Conservation (phyloP, 2,888 invertebrate species). For the Melolontha melolontha region DNA sequence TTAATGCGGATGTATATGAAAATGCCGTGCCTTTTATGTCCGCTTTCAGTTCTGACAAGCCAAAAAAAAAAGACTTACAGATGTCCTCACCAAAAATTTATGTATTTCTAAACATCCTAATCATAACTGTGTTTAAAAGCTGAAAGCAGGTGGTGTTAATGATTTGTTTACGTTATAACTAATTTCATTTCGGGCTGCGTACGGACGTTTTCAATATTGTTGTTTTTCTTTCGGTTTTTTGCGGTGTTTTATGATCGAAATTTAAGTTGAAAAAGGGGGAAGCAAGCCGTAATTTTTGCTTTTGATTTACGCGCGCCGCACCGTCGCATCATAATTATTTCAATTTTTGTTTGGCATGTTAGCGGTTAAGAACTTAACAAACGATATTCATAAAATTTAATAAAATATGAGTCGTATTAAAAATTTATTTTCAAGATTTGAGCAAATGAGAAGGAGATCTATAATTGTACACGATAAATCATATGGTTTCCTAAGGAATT, state of each 20-base stretch:
- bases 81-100: slow-evolving; percentile 40
- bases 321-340: not conserved
- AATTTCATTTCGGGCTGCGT: slow-evolving; percentile 34
- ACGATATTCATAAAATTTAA: too few relatives aligned
- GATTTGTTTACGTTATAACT: slow-evolving; percentile 46
- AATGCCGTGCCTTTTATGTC: too few relatives aligned
- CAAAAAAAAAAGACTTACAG: slow-evolving; percentile 17
- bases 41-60: not conserved
- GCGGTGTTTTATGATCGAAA: slow-evolving; percentile 10
- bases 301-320: slow-evolving; percentile 8
- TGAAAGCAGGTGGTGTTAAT: slow-evolving; percentile 48
- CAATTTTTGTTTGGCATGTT: not conserved
- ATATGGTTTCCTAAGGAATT: too few relatives aligned
- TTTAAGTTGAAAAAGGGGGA: slow-evolving; percentile 14
- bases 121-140: slow-evolving; percentile 44
- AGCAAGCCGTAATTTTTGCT: slow-evolving; percentile 11
- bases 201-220: slow-evolving; percentile 24
- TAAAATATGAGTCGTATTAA: too few relatives aligned
- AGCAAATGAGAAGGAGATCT: too few relatives aligned
- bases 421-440: too few relatives aligned
- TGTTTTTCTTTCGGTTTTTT: slow-evolving; percentile 18
- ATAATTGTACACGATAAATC: too few relatives aligned
- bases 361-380: too few relatives aligned
- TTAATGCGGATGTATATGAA: too few relatives aligned
- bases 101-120: slow-evolving; percentile 49